Base-by-base conservation (phyloP, 2,113 vertebrate genomes). In the Corythaixoides concolor region DNA sequence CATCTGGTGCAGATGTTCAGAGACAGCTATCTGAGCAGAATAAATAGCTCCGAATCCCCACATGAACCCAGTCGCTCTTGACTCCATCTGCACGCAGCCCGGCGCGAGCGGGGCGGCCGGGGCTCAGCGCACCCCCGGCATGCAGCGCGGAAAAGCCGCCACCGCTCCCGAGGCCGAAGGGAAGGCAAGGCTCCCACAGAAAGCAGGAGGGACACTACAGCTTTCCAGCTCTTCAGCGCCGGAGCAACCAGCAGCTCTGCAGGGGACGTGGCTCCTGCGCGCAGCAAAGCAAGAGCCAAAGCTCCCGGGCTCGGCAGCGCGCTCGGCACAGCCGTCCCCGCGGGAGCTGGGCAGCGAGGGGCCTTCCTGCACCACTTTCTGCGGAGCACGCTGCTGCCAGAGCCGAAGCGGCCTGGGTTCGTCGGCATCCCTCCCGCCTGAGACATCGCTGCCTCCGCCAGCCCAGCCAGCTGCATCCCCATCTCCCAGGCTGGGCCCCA, bases 1-100 rank as follows among this genome's bases (percentile, higher is more conserved):
- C 86, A 91, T 66, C 85, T 91, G 80, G 53, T 76, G 53, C 92
- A 91, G 90, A 91, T 89, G 87, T 87, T 81, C n/a, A 69, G 74
- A 86, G 66, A 49, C 5, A 27, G 69, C 63, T 43, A 90, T 35
- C 50, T 24, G 90, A 84, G 89, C 56, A 37, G 76, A 79, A 78
- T 26, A 59, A 85, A 84, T 18, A 32, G 45, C 43, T 64, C 45
- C 0, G 37, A 37, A 86, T 85, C 85, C 82, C 87, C 43, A 70
- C 35, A 45, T 69, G 77, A 93, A 86, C 88, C 78, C 69, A 55
- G 24, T 5, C 8, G 1, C 85, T 55, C 74, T 30, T 4, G 0
- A 33, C 9, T 26, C 81, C 0, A 1, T n/a, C 70, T 19, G 28
- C 59, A 22, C 4, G 6, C 47, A 81, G 80, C 37, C 59, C 0